Percentiles rank a stretch among this genome's conserved stretches.
Conservation (phyloP, 1,140 invertebrate species). For the Ganaspis sp. region DNA sequence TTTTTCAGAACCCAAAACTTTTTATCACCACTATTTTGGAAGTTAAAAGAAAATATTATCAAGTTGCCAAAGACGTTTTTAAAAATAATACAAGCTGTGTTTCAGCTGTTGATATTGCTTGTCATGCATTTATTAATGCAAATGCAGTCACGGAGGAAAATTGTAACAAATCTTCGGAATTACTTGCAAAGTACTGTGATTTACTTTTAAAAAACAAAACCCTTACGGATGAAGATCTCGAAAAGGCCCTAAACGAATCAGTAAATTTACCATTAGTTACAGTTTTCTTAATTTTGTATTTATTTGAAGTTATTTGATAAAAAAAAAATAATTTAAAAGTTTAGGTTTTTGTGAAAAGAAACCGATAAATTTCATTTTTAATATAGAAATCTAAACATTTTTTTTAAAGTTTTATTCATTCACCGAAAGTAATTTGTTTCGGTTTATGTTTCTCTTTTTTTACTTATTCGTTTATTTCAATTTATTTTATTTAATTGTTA, state of each 20-base stretch:
- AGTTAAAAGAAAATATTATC: slow-evolving; percentile 98
- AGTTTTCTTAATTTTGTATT: no score
- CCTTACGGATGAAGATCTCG: slow-evolving; percentile 97
- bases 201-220: slow-evolving; percentile 97
- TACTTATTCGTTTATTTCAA: no score
- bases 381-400: no score
- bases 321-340: no score
- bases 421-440: no score
- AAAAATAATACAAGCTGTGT: slow-evolving; percentile 98
- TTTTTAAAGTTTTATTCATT: no score
- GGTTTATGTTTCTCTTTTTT: no score
- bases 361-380: no score
- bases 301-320: no score
- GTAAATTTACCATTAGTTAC: no score
- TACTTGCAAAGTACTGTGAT: slow-evolving; percentile 99
- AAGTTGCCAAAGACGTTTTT: slow-evolving; percentile 94
- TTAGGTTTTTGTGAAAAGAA: no score
- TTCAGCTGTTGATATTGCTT: slow-evolving; percentile 97
- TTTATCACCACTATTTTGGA: slow-evolving; percentile 98
- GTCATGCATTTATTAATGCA: slow-evolving; percentile 97
- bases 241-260: slow-evolving; percentile 98
- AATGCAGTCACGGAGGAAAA: slow-evolving; percentile 93
- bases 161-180: slow-evolving; percentile 96
- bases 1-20: slow-evolving; percentile 92
- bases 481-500: not conserved